Evolutionary conservation across 2,113 vertebrate species (phyloP).

Genomic region (Salvator merianae): DNA sequence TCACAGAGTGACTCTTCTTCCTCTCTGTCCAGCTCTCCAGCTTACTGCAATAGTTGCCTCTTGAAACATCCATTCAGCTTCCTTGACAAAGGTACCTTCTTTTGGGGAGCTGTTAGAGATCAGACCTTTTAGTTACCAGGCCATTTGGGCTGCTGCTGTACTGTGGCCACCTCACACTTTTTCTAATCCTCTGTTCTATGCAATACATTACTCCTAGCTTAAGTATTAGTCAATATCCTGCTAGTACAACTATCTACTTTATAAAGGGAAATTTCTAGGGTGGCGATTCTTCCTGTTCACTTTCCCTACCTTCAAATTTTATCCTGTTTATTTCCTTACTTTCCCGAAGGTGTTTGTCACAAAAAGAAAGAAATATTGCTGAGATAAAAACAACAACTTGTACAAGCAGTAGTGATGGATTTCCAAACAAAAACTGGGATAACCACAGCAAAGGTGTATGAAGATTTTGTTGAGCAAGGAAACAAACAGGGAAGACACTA

Average conservation of each 20-base stretch:
- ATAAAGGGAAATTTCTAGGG: background rate
- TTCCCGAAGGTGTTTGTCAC: slow-evolving; percentile 1
- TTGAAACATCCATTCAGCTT: no score
- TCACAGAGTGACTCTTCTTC: no score
- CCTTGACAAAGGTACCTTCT: background rate
- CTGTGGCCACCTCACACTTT: no score
- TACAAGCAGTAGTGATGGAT: background rate
- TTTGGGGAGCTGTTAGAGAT: no score
- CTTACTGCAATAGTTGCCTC: no score
- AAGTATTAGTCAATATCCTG: background rate
- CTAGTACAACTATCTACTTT: background rate
- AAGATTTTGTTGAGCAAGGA: slow-evolving; percentile 12
- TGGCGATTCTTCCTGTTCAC: background rate
- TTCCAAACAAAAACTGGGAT: background rate
- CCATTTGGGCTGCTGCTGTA: no score
- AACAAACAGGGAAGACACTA: background rate
- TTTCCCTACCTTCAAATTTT: background rate
- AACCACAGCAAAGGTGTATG: background rate
- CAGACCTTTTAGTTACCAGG: no score
- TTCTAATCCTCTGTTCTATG: no score
- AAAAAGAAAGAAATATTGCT: rapidly evolving
- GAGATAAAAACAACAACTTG: background rate
- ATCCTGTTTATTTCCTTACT: background rate
- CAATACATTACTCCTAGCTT: background rate
- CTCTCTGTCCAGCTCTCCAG: no score